Conservation (phyloP, 2,888 invertebrate genomes). For the Allacma fusca region DNA sequence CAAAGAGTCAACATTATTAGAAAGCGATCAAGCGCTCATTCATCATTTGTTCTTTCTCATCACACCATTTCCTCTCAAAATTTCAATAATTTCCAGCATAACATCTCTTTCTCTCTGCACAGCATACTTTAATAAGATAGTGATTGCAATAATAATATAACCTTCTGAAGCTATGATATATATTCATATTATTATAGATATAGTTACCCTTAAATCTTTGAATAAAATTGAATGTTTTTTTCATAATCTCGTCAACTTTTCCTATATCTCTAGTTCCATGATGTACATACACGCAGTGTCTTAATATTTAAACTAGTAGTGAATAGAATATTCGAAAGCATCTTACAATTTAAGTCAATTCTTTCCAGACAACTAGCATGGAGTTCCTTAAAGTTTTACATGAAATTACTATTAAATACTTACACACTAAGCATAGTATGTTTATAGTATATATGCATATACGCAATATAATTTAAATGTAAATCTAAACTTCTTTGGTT, state of each 20-base stretch:
- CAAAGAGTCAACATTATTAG: background rate
- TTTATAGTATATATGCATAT: background rate
- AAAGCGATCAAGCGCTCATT: conserved; percentile 1
- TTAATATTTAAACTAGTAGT: background rate
- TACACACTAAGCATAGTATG: too few relatives aligned
- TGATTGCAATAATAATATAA: background rate
- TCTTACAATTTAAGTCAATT: background rate
- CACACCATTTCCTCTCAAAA: background rate
- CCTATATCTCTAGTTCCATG: background rate
- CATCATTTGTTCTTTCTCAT: background rate
- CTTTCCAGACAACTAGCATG: background rate
- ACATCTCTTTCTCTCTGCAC: background rate
- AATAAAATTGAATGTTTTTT: background rate
- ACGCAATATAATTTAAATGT: background rate
- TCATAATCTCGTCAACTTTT: background rate
- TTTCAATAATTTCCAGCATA: background rate
- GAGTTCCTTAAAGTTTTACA: too few relatives aligned
- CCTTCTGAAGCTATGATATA: background rate
- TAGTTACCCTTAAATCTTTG: background rate
- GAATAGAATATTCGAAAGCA: background rate
- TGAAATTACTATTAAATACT: too few relatives aligned
- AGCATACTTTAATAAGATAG: background rate
- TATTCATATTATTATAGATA: background rate
- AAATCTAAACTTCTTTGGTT: conserved; percentile 50
- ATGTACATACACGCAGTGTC: background rate